Evolutionary conservation across 2,888 invertebrate genomes (phyloP).

Genomic region (Lasioglossum vierecki): DNA sequence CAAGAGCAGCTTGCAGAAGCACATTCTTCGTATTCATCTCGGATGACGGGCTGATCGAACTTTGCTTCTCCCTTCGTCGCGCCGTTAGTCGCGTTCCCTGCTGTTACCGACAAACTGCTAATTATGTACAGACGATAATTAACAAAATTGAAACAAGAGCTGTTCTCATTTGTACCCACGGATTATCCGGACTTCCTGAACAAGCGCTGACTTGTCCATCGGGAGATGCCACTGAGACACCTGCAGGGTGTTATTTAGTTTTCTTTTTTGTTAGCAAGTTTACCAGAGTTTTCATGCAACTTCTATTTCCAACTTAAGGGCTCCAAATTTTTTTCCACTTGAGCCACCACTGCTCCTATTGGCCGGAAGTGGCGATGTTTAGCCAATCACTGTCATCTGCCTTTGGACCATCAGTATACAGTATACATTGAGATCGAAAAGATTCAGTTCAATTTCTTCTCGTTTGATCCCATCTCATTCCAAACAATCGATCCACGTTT

Average conservation of each 20-base stretch:
- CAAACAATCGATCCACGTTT: neutral
- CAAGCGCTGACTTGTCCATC: too few species aligned
- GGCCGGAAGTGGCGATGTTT: too few species aligned
- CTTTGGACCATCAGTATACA: too few species aligned
- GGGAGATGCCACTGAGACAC: too few species aligned
- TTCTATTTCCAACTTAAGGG: too few species aligned
- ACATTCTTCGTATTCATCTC: conserved; percentile 82
- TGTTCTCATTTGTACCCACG: neutral
- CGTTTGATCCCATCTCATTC: neutral
- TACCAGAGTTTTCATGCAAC: too few species aligned
- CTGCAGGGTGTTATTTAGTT: too few species aligned
- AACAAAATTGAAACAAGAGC: neutral
- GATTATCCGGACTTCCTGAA: neutral
- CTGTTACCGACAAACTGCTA: neutral
- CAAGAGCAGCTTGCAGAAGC: conserved; percentile 85
- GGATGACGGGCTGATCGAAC: conserved; percentile 14
- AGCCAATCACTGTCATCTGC: too few species aligned
- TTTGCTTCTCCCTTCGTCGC: neutral
- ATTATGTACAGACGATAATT: neutral
- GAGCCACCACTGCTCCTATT: too few species aligned
- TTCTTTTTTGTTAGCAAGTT: too few species aligned
- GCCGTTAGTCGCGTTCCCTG: neutral
- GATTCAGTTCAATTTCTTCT: neutral
- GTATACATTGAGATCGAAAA: neutral
- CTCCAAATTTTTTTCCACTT: too few species aligned